Percentiles rank a stretch among this genome's conserved stretches.
These are phyloP conservation scores for Papilio glaucus DNA, from an alignment of 1,140 invertebrate species.

Conservation along the genomic window DNA sequence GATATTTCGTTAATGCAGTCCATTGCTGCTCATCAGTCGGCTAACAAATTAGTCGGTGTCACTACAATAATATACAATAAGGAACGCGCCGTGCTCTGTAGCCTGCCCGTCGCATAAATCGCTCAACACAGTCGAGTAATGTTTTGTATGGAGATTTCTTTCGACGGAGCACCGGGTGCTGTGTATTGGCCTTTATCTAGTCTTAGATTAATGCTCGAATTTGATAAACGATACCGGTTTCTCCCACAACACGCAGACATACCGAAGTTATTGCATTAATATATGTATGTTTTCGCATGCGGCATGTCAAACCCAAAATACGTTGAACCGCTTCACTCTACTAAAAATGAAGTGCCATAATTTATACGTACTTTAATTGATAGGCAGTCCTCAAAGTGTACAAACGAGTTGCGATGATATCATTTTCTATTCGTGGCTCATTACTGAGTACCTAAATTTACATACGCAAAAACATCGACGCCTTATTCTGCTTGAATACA, in stretches of 20 bases:
- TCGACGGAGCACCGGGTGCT: slow-evolving; percentile 69
- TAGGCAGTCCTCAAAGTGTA: background rate
- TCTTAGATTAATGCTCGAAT: slow-evolving; percentile 78
- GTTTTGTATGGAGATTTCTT: slow-evolving; percentile 84
- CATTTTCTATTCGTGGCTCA: slow-evolving; percentile 68
- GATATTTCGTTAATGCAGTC: slow-evolving; percentile 41
- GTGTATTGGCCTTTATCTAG: slow-evolving; percentile 80
- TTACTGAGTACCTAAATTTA: slow-evolving; percentile 61
- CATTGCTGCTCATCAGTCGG: slow-evolving; percentile 72
- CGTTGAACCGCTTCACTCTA: too few relatives aligned
- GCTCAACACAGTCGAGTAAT: slow-evolving; percentile 77
- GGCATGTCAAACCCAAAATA: background rate
- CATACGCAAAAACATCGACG: slow-evolving; percentile 58
- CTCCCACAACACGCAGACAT: slow-evolving; percentile 50
- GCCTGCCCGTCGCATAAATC: slow-evolving; percentile 77
- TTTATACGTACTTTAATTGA: slow-evolving; percentile 7
- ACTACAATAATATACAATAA: slow-evolving; percentile 83
- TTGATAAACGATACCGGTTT: slow-evolving; percentile 69
- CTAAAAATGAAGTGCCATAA: slow-evolving; percentile 28
- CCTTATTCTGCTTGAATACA: slow-evolving; percentile 52
- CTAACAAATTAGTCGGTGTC: slow-evolving; percentile 82
- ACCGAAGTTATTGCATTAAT: slow-evolving; percentile 47
- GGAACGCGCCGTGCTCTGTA: slow-evolving; percentile 63
- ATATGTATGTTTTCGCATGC: slow-evolving; percentile 42
- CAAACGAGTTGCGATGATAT: slow-evolving; percentile 61